Evolutionary conservation across 2,888 invertebrate species (phyloP).

Genomic region (Disparrhopalites patrizii): DNA sequence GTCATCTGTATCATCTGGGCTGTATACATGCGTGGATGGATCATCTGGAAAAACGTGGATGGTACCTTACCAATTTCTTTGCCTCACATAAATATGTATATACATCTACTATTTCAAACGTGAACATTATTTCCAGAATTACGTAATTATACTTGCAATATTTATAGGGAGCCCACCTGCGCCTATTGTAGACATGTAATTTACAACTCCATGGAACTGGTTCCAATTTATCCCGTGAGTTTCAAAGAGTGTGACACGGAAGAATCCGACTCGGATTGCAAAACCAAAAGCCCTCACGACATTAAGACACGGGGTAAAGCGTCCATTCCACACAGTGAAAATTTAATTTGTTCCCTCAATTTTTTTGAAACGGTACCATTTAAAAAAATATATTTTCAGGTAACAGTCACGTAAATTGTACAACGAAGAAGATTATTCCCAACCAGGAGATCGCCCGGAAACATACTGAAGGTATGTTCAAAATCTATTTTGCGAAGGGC

Average conservation of each 20-base stretch:
- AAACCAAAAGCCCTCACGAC: not conserved
- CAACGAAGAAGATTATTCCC: no score
- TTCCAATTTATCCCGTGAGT: constrained; percentile 15
- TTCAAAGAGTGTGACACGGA: not conserved
- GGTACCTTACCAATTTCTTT: constrained; percentile 5
- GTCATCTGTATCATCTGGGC: constrained; percentile 23
- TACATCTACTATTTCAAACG: not conserved
- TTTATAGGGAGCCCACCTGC: constrained; percentile 11
- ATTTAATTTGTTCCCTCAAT: no score
- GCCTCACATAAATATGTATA: not conserved
- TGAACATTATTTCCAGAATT: no score
- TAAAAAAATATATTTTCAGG: no score
- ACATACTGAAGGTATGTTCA: no score
- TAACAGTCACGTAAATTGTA: no score
- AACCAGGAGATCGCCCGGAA: no score
- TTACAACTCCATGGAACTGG: constrained; percentile 1
- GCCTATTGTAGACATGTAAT: constrained; percentile 23
- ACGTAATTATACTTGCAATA: no score
- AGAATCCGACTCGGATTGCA: not conserved
- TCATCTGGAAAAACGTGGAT: constrained; percentile 11
- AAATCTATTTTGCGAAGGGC: no score
- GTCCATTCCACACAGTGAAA: no score
- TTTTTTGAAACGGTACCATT: no score
- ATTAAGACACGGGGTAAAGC: not conserved
- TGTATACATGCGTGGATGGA: constrained; percentile 20